These are phyloP conservation scores for Eupelmus urozonus DNA, from an alignment of 2,888 invertebrate species.

Conservation along the genomic window DNA sequence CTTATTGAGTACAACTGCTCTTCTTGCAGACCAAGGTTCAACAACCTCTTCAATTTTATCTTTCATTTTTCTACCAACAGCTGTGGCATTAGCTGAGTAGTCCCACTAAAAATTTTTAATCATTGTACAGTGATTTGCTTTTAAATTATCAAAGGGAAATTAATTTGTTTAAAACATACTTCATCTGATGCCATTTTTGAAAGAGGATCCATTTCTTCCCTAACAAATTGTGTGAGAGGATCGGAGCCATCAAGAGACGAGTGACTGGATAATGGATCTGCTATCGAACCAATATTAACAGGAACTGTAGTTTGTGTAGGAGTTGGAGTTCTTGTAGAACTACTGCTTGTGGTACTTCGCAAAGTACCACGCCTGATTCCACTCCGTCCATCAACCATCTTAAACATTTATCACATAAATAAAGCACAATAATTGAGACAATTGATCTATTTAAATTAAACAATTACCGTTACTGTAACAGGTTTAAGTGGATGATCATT, in stretches of 20 bases:
- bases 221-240: slow-evolving; percentile 85
- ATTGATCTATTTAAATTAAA: background rate
- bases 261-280: slow-evolving; percentile 77
- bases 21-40: slow-evolving; percentile 88
- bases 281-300: slow-evolving; percentile 75
- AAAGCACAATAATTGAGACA: slow-evolving; percentile 28
- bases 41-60: slow-evolving; percentile 78
- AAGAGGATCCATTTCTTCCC: slow-evolving; percentile 82
- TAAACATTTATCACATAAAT: slow-evolving; percentile 39
- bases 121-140: background rate
- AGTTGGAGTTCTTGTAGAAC: slow-evolving; percentile 77
- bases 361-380: slow-evolving; percentile 78
- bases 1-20: slow-evolving; percentile 88
- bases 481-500: slow-evolving; percentile 82
- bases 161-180: slow-evolving; percentile 66
- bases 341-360: slow-evolving; percentile 78
- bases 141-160: slow-evolving; percentile 4
- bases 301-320: slow-evolving; percentile 75
- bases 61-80: slow-evolving; percentile 68
- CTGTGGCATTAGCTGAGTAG: slow-evolving; percentile 70
- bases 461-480: slow-evolving; percentile 77
- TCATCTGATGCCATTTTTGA: slow-evolving; percentile 82
- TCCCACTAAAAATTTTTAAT: slow-evolving; percentile 72
- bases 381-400: slow-evolving; percentile 80
- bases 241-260: slow-evolving; percentile 85